Base-by-base conservation (phyloP, 2,113 vertebrate species). In the Bufo bufo region DNA sequence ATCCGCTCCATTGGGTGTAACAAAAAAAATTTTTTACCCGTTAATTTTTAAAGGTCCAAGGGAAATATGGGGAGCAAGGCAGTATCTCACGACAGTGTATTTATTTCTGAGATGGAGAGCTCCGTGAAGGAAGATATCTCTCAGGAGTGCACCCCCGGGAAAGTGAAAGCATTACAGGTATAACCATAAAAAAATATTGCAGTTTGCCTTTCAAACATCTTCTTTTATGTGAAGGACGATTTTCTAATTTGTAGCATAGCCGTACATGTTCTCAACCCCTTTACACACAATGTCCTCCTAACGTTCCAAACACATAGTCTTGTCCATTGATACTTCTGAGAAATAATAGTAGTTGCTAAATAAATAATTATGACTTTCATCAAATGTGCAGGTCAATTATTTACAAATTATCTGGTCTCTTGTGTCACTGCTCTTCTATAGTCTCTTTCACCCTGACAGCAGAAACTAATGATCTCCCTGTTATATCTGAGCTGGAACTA, bases 11-110 rank as follows among this genome's bases (percentile, higher is more conserved):
- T 58, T 58, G 13, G 2, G 13, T 58, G 10, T 13, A 8, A 58
- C 3, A 3, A 8, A 66, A 66, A 3, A 9, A 11, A 1, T 3
- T 19, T 49, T 49, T 77, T 61, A 45, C 84, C 91, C 92, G 23
- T 84, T 90, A 81, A 81, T 82, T 90, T 86, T 69, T 49, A 54
- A 52, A 99, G 98, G 82, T 91, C 93, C 85, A 97, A 95, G 92
- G 90, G 95, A 82, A 94, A 87, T 90, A 92, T 97, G 94, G 95
- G 96, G 47, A 94, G 77, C 93, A 97, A 98, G 92, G 95, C 95
- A 84, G 82, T 97, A 91, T 98, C 97, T 20, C 97, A 98, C 52
- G 97, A 99, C 91, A 98, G 97, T 0, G 92, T 98, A 89, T 97
- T 98, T 89, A 93, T 95, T 85, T 94, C 94, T 16, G 94, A 97